Conservation (phyloP, 2,888 invertebrate species). For the Vanessa cardui region DNA sequence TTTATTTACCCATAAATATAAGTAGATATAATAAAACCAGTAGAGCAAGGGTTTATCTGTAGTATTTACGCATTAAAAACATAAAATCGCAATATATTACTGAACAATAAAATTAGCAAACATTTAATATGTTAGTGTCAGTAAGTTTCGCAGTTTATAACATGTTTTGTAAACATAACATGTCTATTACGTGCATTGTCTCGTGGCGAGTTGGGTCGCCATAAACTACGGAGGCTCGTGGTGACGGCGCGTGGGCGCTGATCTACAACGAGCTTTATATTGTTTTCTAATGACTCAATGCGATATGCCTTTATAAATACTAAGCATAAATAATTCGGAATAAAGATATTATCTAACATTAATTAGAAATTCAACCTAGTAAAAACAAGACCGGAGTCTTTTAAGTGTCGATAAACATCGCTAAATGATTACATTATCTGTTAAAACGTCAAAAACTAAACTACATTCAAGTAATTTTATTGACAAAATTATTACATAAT, state of each 20-base stretch:
- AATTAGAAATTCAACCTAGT: not conserved
- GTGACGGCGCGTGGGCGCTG: constrained; percentile 72
- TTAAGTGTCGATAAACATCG: not conserved
- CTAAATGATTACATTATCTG: not conserved
- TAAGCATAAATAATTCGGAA: constrained; percentile 13
- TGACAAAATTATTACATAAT: constrained; percentile 14
- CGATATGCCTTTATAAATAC: constrained; percentile 19
- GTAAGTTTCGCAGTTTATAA: constrained; percentile 32
- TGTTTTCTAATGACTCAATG: constrained; percentile 79
- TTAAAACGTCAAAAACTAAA: not conserved
- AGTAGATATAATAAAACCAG: too few relatives aligned
- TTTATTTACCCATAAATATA: too few relatives aligned
- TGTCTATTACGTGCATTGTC: constrained; percentile 53
- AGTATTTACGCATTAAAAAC: not conserved
- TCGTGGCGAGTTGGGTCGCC: constrained; percentile 61
- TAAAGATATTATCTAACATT: not conserved
- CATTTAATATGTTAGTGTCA: constrained; percentile 10
- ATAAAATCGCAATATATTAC: not conserved
- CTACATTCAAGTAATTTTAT: not conserved
- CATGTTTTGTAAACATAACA: constrained; percentile 43
- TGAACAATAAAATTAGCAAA: constrained; percentile 20
- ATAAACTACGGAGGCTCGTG: constrained; percentile 67
- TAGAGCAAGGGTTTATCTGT: too few relatives aligned
- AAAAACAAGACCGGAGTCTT: too few relatives aligned
- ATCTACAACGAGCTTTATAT: constrained; percentile 69